Evolutionary conservation across 2,113 vertebrate species (phyloP).

Genomic region (Mola mola): DNA sequence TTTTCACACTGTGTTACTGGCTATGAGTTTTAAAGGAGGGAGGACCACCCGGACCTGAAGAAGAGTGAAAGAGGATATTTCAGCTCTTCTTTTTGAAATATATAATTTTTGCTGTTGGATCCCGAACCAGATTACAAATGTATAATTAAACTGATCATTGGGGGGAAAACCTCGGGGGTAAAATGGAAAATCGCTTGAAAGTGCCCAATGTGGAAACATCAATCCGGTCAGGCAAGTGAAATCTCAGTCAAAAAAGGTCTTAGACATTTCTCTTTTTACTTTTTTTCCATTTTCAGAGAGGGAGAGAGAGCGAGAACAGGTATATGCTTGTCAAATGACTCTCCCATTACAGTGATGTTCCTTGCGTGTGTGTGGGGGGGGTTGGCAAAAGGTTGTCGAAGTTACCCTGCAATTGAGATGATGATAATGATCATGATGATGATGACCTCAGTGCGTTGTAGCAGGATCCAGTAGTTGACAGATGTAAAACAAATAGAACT

Average conservation of each 20-base stretch:
- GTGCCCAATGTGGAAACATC: background rate
- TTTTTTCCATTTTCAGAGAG: constrained; percentile 18
- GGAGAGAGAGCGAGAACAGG: constrained; percentile 44
- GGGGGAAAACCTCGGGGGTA: background rate
- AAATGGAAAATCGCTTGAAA: constrained; percentile 12
- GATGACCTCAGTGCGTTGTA: constrained; percentile 42
- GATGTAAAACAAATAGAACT: constrained; percentile 49
- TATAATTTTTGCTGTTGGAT: background rate
- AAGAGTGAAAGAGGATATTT: background rate
- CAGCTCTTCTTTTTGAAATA: background rate
- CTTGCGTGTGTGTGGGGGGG: constrained; percentile 25
- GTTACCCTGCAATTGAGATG: constrained; percentile 12
- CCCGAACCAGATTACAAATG: too few relatives aligned
- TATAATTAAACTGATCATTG: too few relatives aligned
- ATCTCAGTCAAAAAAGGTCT: constrained; percentile 2
- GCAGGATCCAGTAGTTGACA: constrained; percentile 47
- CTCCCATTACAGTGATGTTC: constrained; percentile 12
- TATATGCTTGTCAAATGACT: constrained; percentile 41
- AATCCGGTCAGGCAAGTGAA: constrained; percentile 1
- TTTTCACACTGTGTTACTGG: too few relatives aligned
- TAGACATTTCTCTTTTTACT: constrained; percentile 19
- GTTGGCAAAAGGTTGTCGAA: background rate
- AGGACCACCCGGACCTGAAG: too few relatives aligned
- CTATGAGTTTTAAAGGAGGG: too few relatives aligned
- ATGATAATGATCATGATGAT: background rate